Conservation (phyloP, 1,140 invertebrate genomes). For the Akabosia matsudoensis region DNA sequence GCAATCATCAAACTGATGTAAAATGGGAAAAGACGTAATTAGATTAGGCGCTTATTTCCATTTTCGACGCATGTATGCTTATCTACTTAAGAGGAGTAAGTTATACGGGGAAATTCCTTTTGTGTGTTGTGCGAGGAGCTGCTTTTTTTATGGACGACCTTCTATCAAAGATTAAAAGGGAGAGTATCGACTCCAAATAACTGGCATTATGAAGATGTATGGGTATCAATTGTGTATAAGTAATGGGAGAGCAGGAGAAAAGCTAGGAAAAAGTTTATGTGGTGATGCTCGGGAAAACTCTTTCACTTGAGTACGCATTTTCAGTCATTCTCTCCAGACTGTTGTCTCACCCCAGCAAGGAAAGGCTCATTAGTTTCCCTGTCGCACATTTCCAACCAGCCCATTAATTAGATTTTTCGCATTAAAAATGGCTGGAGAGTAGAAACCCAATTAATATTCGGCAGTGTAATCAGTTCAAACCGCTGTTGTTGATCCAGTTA, state of each 20-base stretch:
- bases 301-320: not conserved
- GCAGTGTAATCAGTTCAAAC: conserved; percentile 11
- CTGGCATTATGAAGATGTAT: conserved; percentile 16
- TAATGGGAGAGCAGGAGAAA: too few relatives aligned
- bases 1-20: conserved; percentile 14
- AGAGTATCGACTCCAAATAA: not conserved
- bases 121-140: not conserved
- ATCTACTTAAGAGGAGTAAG: not conserved
- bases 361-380: conserved; percentile 12
- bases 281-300: not conserved
- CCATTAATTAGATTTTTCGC: conserved; percentile 25
- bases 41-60: conserved; percentile 7
- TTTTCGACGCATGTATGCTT: not conserved
- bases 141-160: conserved; percentile 5
- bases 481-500: conserved; percentile 24
- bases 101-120: too few relatives aligned
- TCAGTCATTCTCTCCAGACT: not conserved
- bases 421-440: conserved; percentile 1
- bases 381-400: conserved; percentile 18
- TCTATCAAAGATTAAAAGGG: conserved; percentile 13
- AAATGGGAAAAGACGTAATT: conserved; percentile 16
- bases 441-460: conserved; percentile 21
- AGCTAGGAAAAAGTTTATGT: too few relatives aligned
- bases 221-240: too few relatives aligned
- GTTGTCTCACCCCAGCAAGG: not conserved